Percentiles rank a stretch among this genome's conserved stretches.
Conservation (phyloP, 2,113 vertebrate genomes). For the mouse (Mus musculus) region GRCm39 chr9:87106501-87107000, state of each 20-base stretch:
- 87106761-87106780: neutral
- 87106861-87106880: neutral
- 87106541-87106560: neutral
- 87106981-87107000: neutral
- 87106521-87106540: neutral
- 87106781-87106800: neutral
- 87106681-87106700: neutral
- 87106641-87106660: neutral
- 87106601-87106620: neutral
- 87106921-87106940: neutral
- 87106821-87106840: neutral
- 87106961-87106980: neutral
- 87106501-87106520: slow-evolving; percentile 3
- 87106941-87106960: neutral
- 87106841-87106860: neutral
- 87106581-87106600: neutral
- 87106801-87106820: neutral
- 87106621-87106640: neutral
- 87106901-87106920: neutral
- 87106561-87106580: neutral
- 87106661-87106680: neutral
- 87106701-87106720: neutral
- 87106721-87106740: neutral
- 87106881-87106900: neutral
- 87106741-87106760: neutral